These are phyloP conservation scores for Pollachius pollachius DNA, from an alignment of 2,113 vertebrate genomes.

Conservation along the genomic window DNA sequence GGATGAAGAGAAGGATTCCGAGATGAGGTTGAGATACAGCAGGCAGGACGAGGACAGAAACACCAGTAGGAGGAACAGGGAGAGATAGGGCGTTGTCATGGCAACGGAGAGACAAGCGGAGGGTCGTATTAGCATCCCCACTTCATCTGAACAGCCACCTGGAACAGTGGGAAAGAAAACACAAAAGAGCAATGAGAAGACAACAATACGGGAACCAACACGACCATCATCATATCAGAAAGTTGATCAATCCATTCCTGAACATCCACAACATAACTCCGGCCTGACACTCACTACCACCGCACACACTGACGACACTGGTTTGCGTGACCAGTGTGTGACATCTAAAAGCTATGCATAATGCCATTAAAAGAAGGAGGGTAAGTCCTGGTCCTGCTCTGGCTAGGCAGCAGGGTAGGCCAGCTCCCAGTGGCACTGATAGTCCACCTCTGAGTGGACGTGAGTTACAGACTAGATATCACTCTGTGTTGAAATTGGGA, in stretches of 20 bases:
- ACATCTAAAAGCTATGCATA: too few relatives aligned
- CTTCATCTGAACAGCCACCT: conserved; percentile 68
- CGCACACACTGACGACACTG: too few relatives aligned
- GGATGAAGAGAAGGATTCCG: conserved; percentile 16
- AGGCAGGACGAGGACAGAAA: conserved; percentile 37
- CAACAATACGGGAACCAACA: neutral
- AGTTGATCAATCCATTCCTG: too few relatives aligned
- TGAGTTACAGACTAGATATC: neutral
- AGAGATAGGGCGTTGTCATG: conserved; percentile 60
- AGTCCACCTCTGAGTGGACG: neutral
- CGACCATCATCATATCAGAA: neutral
- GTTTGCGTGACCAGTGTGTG: too few relatives aligned
- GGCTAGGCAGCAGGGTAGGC: too few relatives aligned
- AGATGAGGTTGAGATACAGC: conserved; percentile 49
- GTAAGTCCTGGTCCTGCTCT: too few relatives aligned
- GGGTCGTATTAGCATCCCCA: conserved; percentile 36
- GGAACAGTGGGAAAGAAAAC: conserved; percentile 8
- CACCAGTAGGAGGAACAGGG: conserved; percentile 48
- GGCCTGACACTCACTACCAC: too few relatives aligned
- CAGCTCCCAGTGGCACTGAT: neutral
- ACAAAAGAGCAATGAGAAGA: neutral
- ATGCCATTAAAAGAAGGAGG: too few relatives aligned
- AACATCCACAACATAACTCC: too few relatives aligned
- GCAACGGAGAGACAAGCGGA: conserved; percentile 36
- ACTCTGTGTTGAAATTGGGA: too few relatives aligned